Evolutionary conservation across 2,888 invertebrate genomes (phyloP), one percentile per base, ranked within the genome.

Genomic region (Tenthredo notha): DNA sequence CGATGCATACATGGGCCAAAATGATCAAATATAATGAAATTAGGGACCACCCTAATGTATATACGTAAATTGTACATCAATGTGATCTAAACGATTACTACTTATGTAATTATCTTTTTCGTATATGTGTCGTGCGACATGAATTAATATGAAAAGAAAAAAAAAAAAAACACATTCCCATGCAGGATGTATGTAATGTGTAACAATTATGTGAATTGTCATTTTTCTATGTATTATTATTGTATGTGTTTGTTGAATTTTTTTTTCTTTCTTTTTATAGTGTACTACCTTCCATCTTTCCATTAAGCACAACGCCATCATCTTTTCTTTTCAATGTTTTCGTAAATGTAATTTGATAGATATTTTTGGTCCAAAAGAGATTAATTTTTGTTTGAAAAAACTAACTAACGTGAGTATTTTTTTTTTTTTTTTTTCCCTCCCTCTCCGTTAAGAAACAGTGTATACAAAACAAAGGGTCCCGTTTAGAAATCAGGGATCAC

Each of bases 141-240:
- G 83, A 88, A 84, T 78, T 82, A 85, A 87, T 33, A 67, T 67
- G 18, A 18, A 67, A 67, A 33, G 4, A 33, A 33, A 33, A 3
- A 33, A 33, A 33, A 3, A 33, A 33, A 33, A 33, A 67, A 89
- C 88, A 88, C 92, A 92, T 92, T 92, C 92, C 86, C 92, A 92
- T 92, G 92, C 92, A 91, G 75, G 84, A 82, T 82, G 74, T 78
- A 75, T 65, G 18, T 61, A 29, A 67, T 67, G 18, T 33, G 21
- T 67, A 67, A 67, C 12, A 33, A 67, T 25, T 33, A 67, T 80
- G 37, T 80, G 80, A 40, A 29, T 72, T 54, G 12, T 12, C 33
- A n/a, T 54, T 77, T 37, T 37, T 37, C 21, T 37, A 37, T 40
- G 33, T 47, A 21, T 21, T 10, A 37, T 37, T 47, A 21, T 21